Conservation (phyloP, 2,797 vertebrate species). For the Sebastes diaconus region DNA sequence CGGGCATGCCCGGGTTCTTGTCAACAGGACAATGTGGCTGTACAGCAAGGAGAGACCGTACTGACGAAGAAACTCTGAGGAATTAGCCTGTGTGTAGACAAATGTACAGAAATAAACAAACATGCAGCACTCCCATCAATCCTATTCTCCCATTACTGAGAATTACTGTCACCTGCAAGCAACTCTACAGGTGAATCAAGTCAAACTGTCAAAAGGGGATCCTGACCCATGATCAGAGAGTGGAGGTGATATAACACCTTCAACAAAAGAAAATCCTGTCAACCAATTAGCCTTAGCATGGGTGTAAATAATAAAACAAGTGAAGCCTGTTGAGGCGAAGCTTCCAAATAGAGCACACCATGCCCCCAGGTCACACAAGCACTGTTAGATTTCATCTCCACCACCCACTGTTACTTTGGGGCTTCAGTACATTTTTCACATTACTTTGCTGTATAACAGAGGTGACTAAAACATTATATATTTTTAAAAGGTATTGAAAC, state of each 20-base stretch:
- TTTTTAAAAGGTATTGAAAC: neutral
- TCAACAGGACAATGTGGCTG: slow-evolving; percentile 89
- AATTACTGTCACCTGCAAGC: neutral
- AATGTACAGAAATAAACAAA: slow-evolving; percentile 34
- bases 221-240: neutral
- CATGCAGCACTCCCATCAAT: neutral
- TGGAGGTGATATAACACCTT: slow-evolving; percentile 10
- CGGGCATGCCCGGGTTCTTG: slow-evolving; percentile 86
- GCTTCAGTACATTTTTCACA: slow-evolving; percentile 26
- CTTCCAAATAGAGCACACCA: slow-evolving; percentile 61
- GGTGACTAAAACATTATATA: neutral
- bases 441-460: slow-evolving; percentile 21
- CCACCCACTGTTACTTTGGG: slow-evolving; percentile 11
- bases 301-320: slow-evolving; percentile 59
- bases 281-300: slow-evolving; percentile 31
- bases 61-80: slow-evolving; percentile 87
- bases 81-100: slow-evolving; percentile 80
- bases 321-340: slow-evolving; percentile 44
- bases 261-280: neutral
- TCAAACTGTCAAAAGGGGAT: neutral
- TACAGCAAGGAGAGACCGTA: slow-evolving; percentile 86
- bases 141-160: neutral
- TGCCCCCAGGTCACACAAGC: slow-evolving; percentile 42
- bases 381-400: slow-evolving; percentile 38
- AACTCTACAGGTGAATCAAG: neutral